A percentile compares a stretch with the other conserved stretches of the same genome.
phyloP scores from a whole-genome alignment of 2,113 vertebrate genomes.

The Drymodes brunneopygia region DNA sequence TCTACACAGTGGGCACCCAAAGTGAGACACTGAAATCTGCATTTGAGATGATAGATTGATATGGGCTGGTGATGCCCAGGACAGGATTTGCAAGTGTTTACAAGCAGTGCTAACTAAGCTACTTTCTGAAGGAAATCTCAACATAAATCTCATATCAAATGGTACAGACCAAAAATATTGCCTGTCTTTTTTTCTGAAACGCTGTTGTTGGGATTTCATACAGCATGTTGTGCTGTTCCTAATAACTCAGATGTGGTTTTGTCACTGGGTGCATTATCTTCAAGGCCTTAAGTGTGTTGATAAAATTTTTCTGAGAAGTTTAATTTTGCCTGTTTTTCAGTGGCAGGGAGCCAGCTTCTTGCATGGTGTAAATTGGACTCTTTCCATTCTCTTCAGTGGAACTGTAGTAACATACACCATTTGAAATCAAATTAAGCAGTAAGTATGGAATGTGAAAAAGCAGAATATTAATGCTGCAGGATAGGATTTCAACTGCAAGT shows the following conservation, averaged over 20 bases:
- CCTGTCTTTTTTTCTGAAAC: background rate
- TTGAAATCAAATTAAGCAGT: slow-evolving; percentile 48
- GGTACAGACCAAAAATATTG: background rate
- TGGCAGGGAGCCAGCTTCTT: slow-evolving; percentile 3
- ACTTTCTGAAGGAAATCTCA: background rate
- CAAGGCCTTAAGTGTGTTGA: background rate
- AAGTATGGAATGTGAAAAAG: slow-evolving; percentile 37
- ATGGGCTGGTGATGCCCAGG: background rate
- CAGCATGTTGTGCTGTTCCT: background rate
- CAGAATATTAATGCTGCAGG: background rate
- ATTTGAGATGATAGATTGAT: background rate
- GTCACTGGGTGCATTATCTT: background rate
- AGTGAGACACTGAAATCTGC: background rate
- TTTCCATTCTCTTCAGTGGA: slow-evolving; percentile 15
- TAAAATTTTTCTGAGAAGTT: slow-evolving; percentile 26
- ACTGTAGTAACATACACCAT: slow-evolving; percentile 4
- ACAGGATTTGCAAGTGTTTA: background rate
- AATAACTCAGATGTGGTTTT: background rate
- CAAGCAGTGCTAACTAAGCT: rapidly evolving
- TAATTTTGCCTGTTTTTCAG: slow-evolving; percentile 16
- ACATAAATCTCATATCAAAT: background rate
- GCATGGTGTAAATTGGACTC: slow-evolving; percentile 2
- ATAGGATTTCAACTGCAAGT: slow-evolving; percentile 10
- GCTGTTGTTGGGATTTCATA: background rate
- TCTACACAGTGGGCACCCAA: background rate